Evolutionary conservation across 2,888 invertebrate species (phyloP), one percentile per base, ranked within the genome.

Genomic region (Lepetodrilus schrolli): DNA sequence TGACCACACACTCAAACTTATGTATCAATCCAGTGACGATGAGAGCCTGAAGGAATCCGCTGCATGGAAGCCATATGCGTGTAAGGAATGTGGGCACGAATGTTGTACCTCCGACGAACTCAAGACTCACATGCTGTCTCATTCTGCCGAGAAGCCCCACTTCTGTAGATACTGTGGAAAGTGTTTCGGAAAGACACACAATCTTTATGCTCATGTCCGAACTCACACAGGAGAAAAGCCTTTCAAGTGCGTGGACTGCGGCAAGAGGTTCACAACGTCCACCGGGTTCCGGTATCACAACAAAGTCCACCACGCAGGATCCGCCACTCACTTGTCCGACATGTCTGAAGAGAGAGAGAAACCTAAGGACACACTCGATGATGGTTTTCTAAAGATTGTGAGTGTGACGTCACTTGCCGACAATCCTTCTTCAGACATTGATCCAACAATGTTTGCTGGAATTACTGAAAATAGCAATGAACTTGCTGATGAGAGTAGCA

Each of bases 111-210:
- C 58, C 26, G 58, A 34, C 17, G 58, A 58, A 17, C n/a, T 58
- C n/a, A 58, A 58, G 30, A 13, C 13, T 34, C 58, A 58, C 58
- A 58, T 58, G 58, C 34, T 58, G 5, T 58, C 58, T 1, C 58
- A 58, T 58, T 58, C 58, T 8, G 34, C 30, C 8, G 30, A 58
- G 58, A 58, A 58, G 17, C 58, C 58, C 17, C 58, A 58, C n/a
- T 23, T 58, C 30, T 58, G 58, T 17, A 58, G 34, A 30, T 58
- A 58, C 7, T 58, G 58, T 34, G 58, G 58, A 2, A 58, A 34
- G 34, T 58, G 58, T 30, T 58, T 58, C 34, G 58, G 58, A n/a
- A 58, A 58, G 34, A 17, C 58, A 58, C 58, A 58, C 30, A 58
- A 58, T 34, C 30, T 58, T 26, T n/a, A 58, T n/a, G 58, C 58